Conservation (phyloP, 2,113 vertebrate species). For the Seriola dumerili region DNA sequence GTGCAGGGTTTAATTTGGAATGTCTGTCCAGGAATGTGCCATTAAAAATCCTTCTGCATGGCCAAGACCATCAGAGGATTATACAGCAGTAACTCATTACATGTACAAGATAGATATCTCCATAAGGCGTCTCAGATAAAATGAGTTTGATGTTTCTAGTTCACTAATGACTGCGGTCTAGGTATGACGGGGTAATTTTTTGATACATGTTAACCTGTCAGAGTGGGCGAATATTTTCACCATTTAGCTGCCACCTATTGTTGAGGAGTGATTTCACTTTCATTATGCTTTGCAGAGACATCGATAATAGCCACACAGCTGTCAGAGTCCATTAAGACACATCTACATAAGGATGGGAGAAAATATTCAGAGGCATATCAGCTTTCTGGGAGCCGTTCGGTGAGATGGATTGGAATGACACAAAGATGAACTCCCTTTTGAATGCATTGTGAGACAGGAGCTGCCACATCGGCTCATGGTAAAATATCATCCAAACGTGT, state of each 20-base stretch:
- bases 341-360: conserved; percentile 76
- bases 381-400: conserved; percentile 66
- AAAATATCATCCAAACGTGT: conserved; percentile 62
- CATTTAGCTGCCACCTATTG: conserved; percentile 79
- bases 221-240: conserved; percentile 77
- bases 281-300: conserved; percentile 77
- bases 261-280: conserved; percentile 81
- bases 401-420: conserved; percentile 78
- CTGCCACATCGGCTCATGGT: conserved; percentile 69
- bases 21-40: conserved; percentile 37
- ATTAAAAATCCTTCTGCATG: conserved; percentile 46
- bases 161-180: conserved; percentile 65
- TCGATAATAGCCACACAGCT: conserved; percentile 82
- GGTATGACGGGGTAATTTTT: conserved; percentile 62
- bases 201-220: conserved; percentile 81
- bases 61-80: conserved; percentile 45
- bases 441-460: conserved; percentile 66
- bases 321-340: conserved; percentile 82
- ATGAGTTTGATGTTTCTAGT: conserved; percentile 57
- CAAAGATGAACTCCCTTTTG: conserved; percentile 72
- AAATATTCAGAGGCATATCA: conserved; percentile 77
- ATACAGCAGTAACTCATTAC: conserved; percentile 55
- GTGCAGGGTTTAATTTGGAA: conserved; percentile 24
- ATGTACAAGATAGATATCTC: conserved; percentile 53
- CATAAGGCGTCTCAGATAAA: conserved; percentile 40